Conservation (phyloP, 2,888 invertebrate genomes). For the Creontiades dilutus region DNA sequence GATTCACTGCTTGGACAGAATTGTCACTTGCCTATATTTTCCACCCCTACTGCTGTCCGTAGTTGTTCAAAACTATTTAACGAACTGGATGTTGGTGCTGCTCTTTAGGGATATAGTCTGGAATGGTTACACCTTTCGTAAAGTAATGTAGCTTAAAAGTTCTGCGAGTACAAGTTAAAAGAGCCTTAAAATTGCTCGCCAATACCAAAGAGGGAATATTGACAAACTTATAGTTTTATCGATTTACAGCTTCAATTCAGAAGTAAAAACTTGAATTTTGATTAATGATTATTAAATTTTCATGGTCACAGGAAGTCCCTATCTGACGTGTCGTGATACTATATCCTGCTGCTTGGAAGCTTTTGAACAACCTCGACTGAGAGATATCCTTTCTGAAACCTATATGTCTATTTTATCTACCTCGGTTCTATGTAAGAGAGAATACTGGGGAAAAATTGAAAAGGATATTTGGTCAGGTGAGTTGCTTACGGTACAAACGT, state of each 20-base stretch:
- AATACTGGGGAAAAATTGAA: slow-evolving; percentile 80
- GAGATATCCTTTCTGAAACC: slow-evolving; percentile 78
- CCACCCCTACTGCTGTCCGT: no score
- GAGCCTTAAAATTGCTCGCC: no score
- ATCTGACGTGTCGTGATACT: slow-evolving; percentile 66
- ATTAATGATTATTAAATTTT: neutral
- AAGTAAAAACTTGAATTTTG: neutral
- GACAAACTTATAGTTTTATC: no score
- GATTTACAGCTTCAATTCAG: neutral
- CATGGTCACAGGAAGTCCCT: slow-evolving; percentile 70
- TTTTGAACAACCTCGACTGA: slow-evolving; percentile 67
- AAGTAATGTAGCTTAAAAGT: no score
- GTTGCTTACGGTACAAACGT: slow-evolving; percentile 41
- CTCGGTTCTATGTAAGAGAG: slow-evolving; percentile 80
- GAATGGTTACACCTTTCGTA: no score
- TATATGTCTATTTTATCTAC: slow-evolving; percentile 82
- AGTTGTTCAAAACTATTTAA: no score
- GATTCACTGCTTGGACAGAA: no score
- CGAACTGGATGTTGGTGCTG: no score
- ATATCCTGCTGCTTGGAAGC: slow-evolving; percentile 73
- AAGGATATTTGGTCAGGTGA: slow-evolving; percentile 82
- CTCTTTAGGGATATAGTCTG: no score
- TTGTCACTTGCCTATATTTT: no score
- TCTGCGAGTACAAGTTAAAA: no score
- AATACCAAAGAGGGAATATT: no score